Evolutionary conservation across 2,888 invertebrate species (phyloP), one percentile per base, ranked within the genome.

Genomic region (Lasioglossum calceatum): DNA sequence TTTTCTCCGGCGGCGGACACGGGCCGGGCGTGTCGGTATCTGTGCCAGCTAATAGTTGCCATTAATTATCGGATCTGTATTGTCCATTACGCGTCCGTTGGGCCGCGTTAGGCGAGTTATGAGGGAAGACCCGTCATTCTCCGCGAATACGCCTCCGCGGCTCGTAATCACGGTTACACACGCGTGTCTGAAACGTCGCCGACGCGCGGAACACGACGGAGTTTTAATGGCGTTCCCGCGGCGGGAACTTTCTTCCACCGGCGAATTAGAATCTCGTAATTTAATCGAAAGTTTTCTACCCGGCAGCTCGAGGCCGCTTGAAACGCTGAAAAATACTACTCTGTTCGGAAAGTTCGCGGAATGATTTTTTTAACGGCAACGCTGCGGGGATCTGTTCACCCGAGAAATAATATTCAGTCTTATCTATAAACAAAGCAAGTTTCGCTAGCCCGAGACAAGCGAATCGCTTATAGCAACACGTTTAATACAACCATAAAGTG

Each of bases 11-110:
- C 58, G 79, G 3, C 19, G 58, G 1, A 32, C 42, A 75, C 32
- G 73, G 39, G 64, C 74, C 58, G 54, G 76, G 81, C 79, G 81
- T 81, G 82, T 44, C 77, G 27, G 71, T 82, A 86, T 86, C 88
- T 74, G 71, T 81, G 82, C 84, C 16, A 74, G 82, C 82, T 91
- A 88, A 92, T 92, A 84, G 91, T 81, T 77, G 82, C 79, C 89
- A 89, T 92, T 92, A 91, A 91, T 91, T 91, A 88, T 77, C 77
- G 80, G 85, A 88, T 88, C 88, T 83, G 85, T 91, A 92, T 91
- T 89, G 86, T 83, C 83, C 82, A 86, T 86, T 89, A 82, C 79
- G 75, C 54, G 74, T 79, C 77, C 72, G 82, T 47, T 76, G 84
- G 77, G 71, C 23, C 23, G 36, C 87, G 84, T 74, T 85, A 86